Base-by-base conservation (phyloP, 2,113 vertebrate species). In the Eurypyga helias region DNA sequence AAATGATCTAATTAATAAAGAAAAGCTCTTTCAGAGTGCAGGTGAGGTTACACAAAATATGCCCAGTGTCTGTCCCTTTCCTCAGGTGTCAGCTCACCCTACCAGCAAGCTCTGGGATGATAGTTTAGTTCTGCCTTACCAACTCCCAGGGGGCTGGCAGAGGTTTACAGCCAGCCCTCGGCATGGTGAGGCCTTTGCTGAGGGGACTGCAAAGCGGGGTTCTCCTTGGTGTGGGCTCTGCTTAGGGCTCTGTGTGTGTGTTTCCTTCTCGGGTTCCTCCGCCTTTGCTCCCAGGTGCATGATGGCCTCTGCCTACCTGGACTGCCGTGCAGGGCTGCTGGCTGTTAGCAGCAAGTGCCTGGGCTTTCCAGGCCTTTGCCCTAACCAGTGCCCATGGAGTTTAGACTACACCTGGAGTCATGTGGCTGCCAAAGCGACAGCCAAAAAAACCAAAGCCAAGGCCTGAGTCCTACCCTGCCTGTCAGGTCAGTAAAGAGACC, bases 151-250 rank as follows among this genome's bases (percentile, higher is more conserved):
- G 20, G 25, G 8, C 21, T 0, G 2, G 14, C 0, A 4, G 51
- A n/a, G 28, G 7, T 31, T 71, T 33, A 23, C 18, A 16, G 43
- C 34, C 6, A 9, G 21, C 0, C 0, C 43, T 31, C 1, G 1
- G 5, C 34, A 7, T 19, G 23, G 14, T 7, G 33, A 34, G 18
- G 17, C 46, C 25, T 54, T 31, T 29, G 26, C 48, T 1, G 9
- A 51, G 28, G 19, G 5, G 25, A 10, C 48, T 38, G 8, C 11
- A 13, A 26, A 11, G 17, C 0, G 5, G 12, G 55, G 15, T 3
- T 18, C 41, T 66, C n/a, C 48, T 33, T 20, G 64, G 13, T 33
- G 25, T 58, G 51, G 28, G 7, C 2, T 36, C 60, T 38, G 13
- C 26, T 10, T n/a, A 20, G 25, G 24, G 24, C 8, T 73, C 26